These are phyloP conservation scores for Myodes glareolus DNA, from an alignment of 2,113 vertebrate genomes.

Conservation along the genomic window DNA sequence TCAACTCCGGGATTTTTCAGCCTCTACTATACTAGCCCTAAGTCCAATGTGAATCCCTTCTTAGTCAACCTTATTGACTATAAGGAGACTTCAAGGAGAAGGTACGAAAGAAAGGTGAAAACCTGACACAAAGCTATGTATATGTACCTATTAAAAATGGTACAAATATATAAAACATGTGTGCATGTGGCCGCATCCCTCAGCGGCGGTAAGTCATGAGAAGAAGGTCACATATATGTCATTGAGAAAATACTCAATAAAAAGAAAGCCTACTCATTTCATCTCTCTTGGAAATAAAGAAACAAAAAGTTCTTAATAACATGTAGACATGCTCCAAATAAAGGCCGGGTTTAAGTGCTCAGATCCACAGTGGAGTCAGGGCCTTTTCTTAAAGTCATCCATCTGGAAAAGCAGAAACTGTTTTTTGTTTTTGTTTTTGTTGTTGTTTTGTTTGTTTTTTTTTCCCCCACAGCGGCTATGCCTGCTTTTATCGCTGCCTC, in stretches of 20 bases:
- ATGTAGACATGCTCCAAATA: not conserved
- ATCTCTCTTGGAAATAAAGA: not conserved
- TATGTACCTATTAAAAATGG: no score
- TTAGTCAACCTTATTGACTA: not conserved
- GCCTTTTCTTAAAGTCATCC: constrained; percentile 30
- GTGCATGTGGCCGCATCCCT: not conserved
- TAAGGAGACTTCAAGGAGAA: not conserved
- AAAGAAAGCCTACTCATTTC: not conserved
- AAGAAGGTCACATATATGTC: not conserved
- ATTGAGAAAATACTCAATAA: not conserved
- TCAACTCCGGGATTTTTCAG: not conserved
- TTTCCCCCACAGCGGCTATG: no score
- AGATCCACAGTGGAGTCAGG: accelerated
- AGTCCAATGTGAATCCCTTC: not conserved
- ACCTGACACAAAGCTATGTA: no score
- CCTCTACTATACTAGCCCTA: no score
- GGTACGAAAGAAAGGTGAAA: accelerated
- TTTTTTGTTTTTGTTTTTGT: not conserved
- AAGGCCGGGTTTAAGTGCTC: constrained; percentile 4
- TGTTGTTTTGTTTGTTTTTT: no score
- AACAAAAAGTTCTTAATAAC: not conserved
- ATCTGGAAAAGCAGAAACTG: constrained; percentile 45
- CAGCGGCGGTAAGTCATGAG: not conserved
- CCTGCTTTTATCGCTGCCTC: no score
- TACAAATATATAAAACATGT: accelerated